A percentile compares a stretch with the other conserved stretches of the same genome.
These are phyloP conservation scores for Globodera ellingtonae DNA, from an alignment of 1,140 invertebrate species.

Conservation along the genomic window DNA sequence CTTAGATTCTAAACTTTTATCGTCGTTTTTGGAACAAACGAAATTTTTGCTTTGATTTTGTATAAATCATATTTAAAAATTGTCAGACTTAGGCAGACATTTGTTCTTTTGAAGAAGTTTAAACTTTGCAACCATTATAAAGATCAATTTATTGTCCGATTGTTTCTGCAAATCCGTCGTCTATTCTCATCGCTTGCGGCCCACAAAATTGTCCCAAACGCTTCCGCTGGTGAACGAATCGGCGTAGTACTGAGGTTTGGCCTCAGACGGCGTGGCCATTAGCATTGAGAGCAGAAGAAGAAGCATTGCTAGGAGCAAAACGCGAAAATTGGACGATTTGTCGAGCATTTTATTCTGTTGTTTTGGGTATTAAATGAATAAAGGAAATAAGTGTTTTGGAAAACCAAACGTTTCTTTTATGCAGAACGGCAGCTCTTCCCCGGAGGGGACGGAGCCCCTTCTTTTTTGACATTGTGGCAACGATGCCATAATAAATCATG, in stretches of 20 bases:
- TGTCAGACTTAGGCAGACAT: no score
- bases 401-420: neutral
- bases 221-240: conserved; percentile 21
- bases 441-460: neutral
- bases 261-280: neutral
- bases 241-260: neutral
- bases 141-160: neutral
- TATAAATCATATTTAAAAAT: no score
- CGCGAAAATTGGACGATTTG: neutral
- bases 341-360: neutral
- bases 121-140: no score
- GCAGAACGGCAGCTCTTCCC: no score
- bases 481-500: no score
- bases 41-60: neutral
- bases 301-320: neutral
- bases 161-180: neutral
- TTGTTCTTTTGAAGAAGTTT: no score
- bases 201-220: conserved; percentile 4
- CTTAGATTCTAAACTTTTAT: neutral
- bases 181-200: neutral
- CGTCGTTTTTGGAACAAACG: neutral
- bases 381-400: no score
- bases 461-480: neutral
- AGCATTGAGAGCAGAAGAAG: neutral
- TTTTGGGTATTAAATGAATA: neutral